Evolutionary conservation across 2,797 vertebrate genomes (phyloP).

Genomic region (Scleropages formosus): DNA sequence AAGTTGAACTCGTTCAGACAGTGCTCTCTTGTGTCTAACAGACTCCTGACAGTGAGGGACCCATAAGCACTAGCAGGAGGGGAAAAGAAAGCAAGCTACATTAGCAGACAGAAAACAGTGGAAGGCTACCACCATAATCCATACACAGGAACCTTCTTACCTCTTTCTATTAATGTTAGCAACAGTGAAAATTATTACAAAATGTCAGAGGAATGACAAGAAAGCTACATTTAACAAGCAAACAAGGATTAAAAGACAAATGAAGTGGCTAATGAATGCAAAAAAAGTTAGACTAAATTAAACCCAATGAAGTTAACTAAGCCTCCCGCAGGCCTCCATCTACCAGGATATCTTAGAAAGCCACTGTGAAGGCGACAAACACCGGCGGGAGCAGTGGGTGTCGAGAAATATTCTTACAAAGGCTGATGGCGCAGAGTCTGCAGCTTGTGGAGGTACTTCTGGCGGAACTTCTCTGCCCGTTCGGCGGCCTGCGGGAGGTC

Average conservation of each 20-base stretch:
- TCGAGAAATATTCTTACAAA: slow-evolving; percentile 76
- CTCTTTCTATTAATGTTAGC: background rate
- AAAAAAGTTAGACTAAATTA: background rate
- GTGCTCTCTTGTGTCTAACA: slow-evolving; percentile 96
- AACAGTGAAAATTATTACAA: background rate
- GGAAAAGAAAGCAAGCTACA: slow-evolving; percentile 48
- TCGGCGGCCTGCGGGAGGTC: slow-evolving; percentile 75
- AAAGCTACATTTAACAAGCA: background rate
- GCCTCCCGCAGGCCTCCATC: background rate
- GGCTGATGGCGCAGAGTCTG: slow-evolving; percentile 92
- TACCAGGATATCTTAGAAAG: background rate
- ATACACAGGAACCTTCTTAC: background rate
- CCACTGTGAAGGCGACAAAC: background rate
- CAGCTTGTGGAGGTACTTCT: slow-evolving; percentile 93
- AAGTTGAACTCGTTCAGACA: slow-evolving; percentile 98
- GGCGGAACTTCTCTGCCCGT: slow-evolving; percentile 90
- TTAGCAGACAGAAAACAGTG: slow-evolving; percentile 53
- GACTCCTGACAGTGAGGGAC: slow-evolving; percentile 94
- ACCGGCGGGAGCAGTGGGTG: background rate
- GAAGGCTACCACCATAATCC: slow-evolving; percentile 3
- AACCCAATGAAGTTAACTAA: background rate
- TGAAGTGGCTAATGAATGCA: no score
- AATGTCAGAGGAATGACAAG: slow-evolving; percentile 1
- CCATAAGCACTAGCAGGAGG: slow-evolving; percentile 83
- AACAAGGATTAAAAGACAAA: background rate